Conservation (phyloP, 2,797 vertebrate species). For the Balearica regulorum region DNA sequence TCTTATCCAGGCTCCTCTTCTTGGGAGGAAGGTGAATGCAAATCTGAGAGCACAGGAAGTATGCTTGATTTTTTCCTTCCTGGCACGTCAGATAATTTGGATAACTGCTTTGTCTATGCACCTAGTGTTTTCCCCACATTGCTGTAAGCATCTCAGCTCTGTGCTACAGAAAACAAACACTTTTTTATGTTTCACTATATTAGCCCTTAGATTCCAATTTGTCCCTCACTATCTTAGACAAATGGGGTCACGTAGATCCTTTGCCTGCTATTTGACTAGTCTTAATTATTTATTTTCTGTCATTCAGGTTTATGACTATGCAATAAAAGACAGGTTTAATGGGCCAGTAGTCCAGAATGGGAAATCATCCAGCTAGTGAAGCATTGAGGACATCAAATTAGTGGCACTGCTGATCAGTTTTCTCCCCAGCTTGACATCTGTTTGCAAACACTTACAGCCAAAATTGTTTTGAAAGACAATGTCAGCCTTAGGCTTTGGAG, state of each 20-base stretch:
- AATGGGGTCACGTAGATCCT: not conserved
- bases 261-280: slow-evolving; percentile 40
- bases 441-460: not conserved
- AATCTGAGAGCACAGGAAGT: not conserved
- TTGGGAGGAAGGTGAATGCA: not conserved
- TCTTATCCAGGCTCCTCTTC: not conserved
- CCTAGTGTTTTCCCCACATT: not conserved
- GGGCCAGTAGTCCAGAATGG: slow-evolving; percentile 26
- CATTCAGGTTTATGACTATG: slow-evolving; percentile 48
- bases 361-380: slow-evolving; percentile 48
- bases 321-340: slow-evolving; percentile 58
- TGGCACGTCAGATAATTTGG: not conserved
- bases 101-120: not conserved
- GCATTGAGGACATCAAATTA: slow-evolving; percentile 35
- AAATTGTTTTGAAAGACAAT: slow-evolving; percentile 25
- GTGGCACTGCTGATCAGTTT: not conserved
- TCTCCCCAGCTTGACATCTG: slow-evolving; percentile 14
- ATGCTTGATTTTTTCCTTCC: not conserved
- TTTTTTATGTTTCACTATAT: not conserved
- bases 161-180: not conserved
- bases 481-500: not conserved
- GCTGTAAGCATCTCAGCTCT: not conserved
- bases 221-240: not conserved
- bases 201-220: slow-evolving; percentile 17
- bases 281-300: slow-evolving; percentile 63